Evolutionary conservation across 2,888 invertebrate species (phyloP), one percentile per base, ranked within the genome.

Genomic region (Drosophila falleni): DNA sequence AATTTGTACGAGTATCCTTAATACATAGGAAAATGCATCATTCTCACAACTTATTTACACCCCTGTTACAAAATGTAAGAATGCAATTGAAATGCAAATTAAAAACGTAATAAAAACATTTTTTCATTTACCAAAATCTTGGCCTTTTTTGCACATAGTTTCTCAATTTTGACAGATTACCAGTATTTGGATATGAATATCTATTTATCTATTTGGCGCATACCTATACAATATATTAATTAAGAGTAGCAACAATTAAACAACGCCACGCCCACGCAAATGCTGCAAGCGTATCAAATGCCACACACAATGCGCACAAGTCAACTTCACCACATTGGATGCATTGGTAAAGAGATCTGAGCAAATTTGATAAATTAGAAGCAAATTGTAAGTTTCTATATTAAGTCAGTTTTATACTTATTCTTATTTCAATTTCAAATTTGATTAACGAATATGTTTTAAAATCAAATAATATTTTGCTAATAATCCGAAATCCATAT

Each of bases 31-130:
- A 70, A 81, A 65, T 72, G 86, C 89, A 85, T 81, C 72, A 85
- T 74, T 87, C 88, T 85, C 84, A 85, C 84, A 81, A 85, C 72
- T 85, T 87, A 89, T 85, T 85, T 85, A 85, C 84, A 89, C 89
- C 77, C 73, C 80, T 84, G 81, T 87, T 89, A 89, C 78, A 72
- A 80, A 80, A 89, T 88, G 85, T 89, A 88, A 89, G 81, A 81
- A 71, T 47, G 39, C 39, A 53, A 54, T 41, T 29, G 46, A 58
- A 71, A 63, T 56, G 63, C 71, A 74, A 77, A 39, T 75, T 64
- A 59, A 81, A 76, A 78, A 64, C 75, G 66, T 77, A 84, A 87
- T 75, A 80, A 87, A 88, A 70, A 79, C 83, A 86, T 74, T 89
- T 84, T 86, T 89, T 86, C 84, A 88, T 86, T 86, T 82, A 89